phyloP scores from a whole-genome alignment of 2,113 vertebrate genomes.

The Xerus inauris region DNA sequence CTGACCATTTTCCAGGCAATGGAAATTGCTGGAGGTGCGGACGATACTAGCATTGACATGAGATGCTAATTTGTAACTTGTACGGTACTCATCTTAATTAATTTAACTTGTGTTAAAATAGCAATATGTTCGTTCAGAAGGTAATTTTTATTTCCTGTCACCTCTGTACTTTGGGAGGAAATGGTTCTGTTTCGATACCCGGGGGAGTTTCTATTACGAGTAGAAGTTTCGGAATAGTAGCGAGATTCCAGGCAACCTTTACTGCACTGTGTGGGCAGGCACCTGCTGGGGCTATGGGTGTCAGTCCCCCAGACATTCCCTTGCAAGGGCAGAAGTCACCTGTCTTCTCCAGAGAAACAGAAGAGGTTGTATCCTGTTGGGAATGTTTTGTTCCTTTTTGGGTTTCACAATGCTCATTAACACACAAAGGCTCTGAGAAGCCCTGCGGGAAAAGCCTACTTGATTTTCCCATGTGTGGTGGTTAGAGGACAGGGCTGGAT shows the following conservation, averaged over 20 bases:
- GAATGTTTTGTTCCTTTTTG: not conserved
- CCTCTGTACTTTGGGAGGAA: not conserved
- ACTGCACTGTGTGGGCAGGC: not conserved
- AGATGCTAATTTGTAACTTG: not conserved
- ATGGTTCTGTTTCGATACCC: not conserved
- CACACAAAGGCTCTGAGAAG: not conserved
- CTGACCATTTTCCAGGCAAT: not conserved
- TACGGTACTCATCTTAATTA: not conserved
- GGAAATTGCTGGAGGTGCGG: not conserved
- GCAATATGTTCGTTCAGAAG: not conserved
- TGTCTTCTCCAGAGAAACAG: not conserved
- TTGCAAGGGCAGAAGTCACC: not conserved
- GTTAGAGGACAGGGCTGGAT: not conserved
- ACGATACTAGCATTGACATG: not conserved
- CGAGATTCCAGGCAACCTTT: not conserved
- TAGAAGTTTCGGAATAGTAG: not conserved
- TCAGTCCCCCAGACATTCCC: not conserved
- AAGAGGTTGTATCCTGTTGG: not conserved
- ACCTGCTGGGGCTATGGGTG: not conserved
- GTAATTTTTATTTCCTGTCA: not conserved
- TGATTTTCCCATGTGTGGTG: accelerated
- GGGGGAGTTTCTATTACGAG: not conserved
- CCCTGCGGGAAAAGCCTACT: not conserved
- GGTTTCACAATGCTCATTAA: not conserved
- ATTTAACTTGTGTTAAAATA: not conserved